Base-by-base conservation (phyloP, 2,113 vertebrate species). In the Hippolais icterina region DNA sequence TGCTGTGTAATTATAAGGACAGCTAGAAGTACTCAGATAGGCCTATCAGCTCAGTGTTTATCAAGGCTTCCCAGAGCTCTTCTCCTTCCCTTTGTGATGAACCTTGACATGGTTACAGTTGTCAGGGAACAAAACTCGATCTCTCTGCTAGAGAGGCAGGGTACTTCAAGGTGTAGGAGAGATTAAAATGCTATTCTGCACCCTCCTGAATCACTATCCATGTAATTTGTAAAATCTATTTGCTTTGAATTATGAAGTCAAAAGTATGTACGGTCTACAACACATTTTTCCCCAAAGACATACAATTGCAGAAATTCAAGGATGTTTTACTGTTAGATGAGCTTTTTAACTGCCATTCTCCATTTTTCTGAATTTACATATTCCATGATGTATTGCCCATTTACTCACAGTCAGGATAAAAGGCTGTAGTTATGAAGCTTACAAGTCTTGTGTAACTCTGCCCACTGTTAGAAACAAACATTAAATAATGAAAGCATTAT, bases 91-190 rank as follows among this genome's bases (percentile, higher is more conserved):
- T 92, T 94, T 89, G 92, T 95, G 68, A 90, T 53, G 68, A 94
- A 42, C 49, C 79, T 78, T 64, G 90, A 61, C 83, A 60, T 92
- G 72, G 96, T 94, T 96, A 96, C 93, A 84, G 96, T 96, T 72
- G 94, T 95, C 83, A 96, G 72, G 94, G 76, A 95, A 93, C 85
- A 80, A 89, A 78, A 77, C 91, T 90, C 64, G 11, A 75, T 77
- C 42, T 90, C 70, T 47, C 29, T 46, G 24, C 50, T 64, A 37
- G 25, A 80, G n/a, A 87, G 37, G 72, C 79, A 80, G 24, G 29
- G 47, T 64, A 60, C 49, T 90, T 92, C 64, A 50, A 68, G 53
- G 56, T 50, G 35, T 53, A 79, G 69, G 59, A 79, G 27, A 84
- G 46, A 89, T 76, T 49, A 71, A 83, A 92, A 75, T 68, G 57